Percentiles rank a stretch among this genome's conserved stretches.
These are phyloP conservation scores for Phainopepla nitens DNA, from an alignment of 2,113 vertebrate genomes.

Conservation along the genomic window DNA sequence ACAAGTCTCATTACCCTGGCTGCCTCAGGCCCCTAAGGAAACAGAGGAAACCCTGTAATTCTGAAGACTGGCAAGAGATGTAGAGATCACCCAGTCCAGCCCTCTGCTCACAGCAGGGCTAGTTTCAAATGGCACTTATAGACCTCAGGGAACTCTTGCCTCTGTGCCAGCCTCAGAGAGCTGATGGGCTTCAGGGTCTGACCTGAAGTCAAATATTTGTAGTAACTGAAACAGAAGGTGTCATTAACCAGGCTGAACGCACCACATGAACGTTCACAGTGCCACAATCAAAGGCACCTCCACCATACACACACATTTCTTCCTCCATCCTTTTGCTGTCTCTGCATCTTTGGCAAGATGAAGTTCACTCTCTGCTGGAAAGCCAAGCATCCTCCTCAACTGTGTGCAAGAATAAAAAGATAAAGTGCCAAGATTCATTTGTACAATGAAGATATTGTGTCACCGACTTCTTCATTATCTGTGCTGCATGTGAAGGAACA, in stretches of 20 bases:
- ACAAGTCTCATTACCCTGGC: neutral
- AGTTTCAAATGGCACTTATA: neutral
- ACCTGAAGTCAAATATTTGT: neutral
- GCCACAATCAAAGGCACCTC: neutral
- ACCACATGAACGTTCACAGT: neutral
- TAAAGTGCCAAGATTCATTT: neutral
- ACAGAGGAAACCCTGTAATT: neutral
- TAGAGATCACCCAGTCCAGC: neutral
- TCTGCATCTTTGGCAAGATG: neutral
- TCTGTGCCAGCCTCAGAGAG: neutral
- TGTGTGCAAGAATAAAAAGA: neutral
- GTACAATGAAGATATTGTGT: slow-evolving; percentile 3
- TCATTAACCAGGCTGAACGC: neutral
- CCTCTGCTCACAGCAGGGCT: neutral
- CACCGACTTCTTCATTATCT: neutral
- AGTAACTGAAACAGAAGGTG: neutral
- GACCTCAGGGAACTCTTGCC: neutral
- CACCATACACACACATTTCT: neutral
- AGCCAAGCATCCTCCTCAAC: neutral
- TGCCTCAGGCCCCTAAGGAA: neutral
- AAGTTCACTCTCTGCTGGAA: neutral
- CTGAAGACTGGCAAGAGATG: neutral
- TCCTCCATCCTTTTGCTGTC: neutral
- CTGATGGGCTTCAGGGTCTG: neutral
- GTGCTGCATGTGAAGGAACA: fast-evolving